phyloP scores from a whole-genome alignment of 1,140 invertebrate species.

The Lineus longissimus region DNA sequence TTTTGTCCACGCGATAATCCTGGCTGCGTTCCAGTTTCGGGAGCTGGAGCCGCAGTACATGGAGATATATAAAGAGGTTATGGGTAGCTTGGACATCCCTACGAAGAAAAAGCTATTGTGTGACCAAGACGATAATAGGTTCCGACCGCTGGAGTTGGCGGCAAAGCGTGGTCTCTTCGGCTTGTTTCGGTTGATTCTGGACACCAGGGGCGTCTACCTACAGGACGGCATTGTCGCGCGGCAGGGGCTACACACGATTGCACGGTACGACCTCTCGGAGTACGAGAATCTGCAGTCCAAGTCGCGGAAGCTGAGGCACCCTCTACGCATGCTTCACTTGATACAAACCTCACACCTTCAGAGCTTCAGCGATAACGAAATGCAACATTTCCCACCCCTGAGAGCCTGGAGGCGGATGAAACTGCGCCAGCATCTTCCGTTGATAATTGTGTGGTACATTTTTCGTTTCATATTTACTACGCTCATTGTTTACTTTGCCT shows the following conservation, averaged over 20 bases:
- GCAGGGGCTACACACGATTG: background rate
- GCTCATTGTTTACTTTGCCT: too few relatives aligned
- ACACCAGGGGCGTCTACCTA: background rate
- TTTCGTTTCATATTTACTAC: too few relatives aligned
- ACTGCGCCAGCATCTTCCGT: too few relatives aligned
- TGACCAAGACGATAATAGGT: background rate
- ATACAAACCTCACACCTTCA: too few relatives aligned
- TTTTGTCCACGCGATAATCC: conserved; percentile 2
- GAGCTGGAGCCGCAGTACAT: background rate
- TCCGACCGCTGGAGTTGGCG: background rate
- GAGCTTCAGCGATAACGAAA: too few relatives aligned
- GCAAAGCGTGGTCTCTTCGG: background rate
- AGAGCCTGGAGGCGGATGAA: too few relatives aligned
- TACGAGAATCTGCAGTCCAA: too few relatives aligned
- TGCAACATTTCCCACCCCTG: too few relatives aligned
- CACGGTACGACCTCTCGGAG: background rate
- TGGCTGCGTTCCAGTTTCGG: background rate
- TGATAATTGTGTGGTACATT: too few relatives aligned
- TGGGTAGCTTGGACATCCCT: background rate
- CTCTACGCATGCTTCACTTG: too few relatives aligned
- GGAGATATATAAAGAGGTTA: background rate
- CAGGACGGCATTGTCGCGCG: background rate
- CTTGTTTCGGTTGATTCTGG: background rate
- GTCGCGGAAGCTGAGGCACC: too few relatives aligned
- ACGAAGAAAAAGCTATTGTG: background rate